These are phyloP conservation scores for Rhodeus uyekii DNA, from an alignment of 2,797 vertebrate species.

Conservation along the genomic window DNA sequence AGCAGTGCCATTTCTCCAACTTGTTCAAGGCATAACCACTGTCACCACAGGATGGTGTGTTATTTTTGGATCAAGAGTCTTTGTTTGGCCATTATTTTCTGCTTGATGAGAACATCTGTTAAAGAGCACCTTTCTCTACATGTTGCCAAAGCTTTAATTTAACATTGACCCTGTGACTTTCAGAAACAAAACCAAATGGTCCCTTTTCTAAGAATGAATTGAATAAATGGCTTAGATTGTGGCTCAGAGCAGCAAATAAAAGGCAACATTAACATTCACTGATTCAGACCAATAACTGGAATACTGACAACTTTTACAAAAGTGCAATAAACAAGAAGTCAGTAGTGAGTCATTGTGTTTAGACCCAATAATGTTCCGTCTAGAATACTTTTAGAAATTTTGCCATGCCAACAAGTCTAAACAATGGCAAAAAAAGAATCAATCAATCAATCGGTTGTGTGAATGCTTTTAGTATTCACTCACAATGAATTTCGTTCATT, in stretches of 20 bases:
- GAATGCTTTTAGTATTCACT: background rate
- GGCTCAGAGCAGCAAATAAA: slow-evolving; percentile 4
- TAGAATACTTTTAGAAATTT: background rate
- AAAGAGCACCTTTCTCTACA: background rate
- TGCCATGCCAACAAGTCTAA: too few relatives aligned
- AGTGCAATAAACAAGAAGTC: too few relatives aligned
- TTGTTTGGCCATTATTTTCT: slow-evolving; percentile 30
- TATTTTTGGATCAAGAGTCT: slow-evolving; percentile 40
- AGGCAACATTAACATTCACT: background rate
- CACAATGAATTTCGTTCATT: background rate
- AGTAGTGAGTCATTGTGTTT: background rate
- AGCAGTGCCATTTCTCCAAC: slow-evolving; percentile 18
- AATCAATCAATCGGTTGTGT: background rate
- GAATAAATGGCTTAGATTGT: background rate
- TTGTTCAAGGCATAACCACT: slow-evolving; percentile 29
- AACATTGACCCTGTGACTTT: background rate
- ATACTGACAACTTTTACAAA: background rate
- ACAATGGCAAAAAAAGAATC: background rate
- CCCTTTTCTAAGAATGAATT: background rate
- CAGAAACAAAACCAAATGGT: background rate
- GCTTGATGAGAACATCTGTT: slow-evolving; percentile 32
- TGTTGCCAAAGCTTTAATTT: slow-evolving; percentile 5
- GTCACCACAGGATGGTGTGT: slow-evolving; percentile 22
- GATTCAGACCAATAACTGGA: background rate
- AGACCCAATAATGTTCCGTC: background rate